Percentiles rank a stretch among this genome's conserved stretches.
Evolutionary conservation across 2,797 vertebrate species (phyloP).

Genomic region (Xerus rutilus): DNA sequence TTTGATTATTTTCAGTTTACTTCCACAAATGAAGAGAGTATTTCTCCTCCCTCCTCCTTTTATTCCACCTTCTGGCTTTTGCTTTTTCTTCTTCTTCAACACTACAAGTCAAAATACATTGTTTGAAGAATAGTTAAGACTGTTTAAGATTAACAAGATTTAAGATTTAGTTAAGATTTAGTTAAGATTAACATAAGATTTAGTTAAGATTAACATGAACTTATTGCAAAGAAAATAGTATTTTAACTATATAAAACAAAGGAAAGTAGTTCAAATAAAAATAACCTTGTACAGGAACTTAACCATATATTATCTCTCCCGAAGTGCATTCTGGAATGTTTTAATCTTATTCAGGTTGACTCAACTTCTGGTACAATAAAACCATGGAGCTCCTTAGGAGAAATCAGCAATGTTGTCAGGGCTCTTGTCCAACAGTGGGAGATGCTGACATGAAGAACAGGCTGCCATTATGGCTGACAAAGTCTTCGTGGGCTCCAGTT

Average conservation of each 20-base stretch:
- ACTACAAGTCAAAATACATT: not conserved
- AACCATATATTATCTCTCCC: not conserved
- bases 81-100: not conserved
- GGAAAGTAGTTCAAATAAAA: not conserved
- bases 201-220: not conserved
- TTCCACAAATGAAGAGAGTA: not conserved
- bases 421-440: not conserved
- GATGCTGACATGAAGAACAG: not conserved
- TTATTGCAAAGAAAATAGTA: not conserved
- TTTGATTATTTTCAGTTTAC: not conserved
- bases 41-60: too few relatives aligned
- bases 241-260: not conserved
- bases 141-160: too few relatives aligned
- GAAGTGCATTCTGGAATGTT: not conserved
- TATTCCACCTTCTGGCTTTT: not conserved
- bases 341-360: not conserved
- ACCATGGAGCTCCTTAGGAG: not conserved
- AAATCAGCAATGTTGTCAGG: not conserved
- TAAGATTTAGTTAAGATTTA: too few relatives aligned
- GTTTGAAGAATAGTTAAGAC: slow-evolving; percentile 6
- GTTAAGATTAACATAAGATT: too few relatives aligned
- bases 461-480: not conserved
- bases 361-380: not conserved
- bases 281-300: not conserved
- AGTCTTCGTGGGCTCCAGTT: not conserved